A percentile compares a stretch with the other conserved stretches of the same genome.
Evolutionary conservation across 2,797 vertebrate species (phyloP).

Genomic region (Allobates femoralis): DNA sequence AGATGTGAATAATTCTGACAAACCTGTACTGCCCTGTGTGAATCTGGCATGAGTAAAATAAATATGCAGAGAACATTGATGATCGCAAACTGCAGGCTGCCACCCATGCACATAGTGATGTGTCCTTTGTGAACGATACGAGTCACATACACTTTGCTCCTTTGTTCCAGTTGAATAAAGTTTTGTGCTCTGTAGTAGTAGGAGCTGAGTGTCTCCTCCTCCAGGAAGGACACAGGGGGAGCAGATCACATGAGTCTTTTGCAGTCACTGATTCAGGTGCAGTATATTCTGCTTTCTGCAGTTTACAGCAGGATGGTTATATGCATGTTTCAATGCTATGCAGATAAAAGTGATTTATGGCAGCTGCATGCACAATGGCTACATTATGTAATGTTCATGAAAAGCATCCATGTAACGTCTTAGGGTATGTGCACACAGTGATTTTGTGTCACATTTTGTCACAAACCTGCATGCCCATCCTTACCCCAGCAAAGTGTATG

Average conservation of each 20-base stretch:
- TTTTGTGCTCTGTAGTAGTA: not conserved
- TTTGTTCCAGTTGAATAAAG: constrained; percentile 22
- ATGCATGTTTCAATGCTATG: not conserved
- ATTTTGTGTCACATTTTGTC: not conserved
- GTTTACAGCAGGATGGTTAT: not conserved
- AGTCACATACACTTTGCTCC: too few relatives aligned
- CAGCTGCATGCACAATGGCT: not conserved
- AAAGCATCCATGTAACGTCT: not conserved
- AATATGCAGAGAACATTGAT: not conserved
- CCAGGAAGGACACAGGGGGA: not conserved
- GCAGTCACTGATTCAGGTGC: constrained; percentile 30
- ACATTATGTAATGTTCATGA: constrained; percentile 13
- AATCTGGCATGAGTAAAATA: too few relatives aligned
- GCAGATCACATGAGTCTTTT: constrained; percentile 14
- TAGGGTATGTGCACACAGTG: too few relatives aligned
- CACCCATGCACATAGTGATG: too few relatives aligned
- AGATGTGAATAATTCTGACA: too few relatives aligned
- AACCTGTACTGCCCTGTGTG: too few relatives aligned
- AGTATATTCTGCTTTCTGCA: constrained; percentile 21
- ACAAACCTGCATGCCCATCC: too few relatives aligned
- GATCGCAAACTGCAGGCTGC: too few relatives aligned
- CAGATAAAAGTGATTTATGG: not conserved
- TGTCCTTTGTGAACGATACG: too few relatives aligned
- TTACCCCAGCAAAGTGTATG: too few relatives aligned
- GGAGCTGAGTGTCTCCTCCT: constrained; percentile 5